Evolutionary conservation across 2,113 vertebrate genomes (phyloP).

Genomic region (Grammomys surdaster): DNA sequence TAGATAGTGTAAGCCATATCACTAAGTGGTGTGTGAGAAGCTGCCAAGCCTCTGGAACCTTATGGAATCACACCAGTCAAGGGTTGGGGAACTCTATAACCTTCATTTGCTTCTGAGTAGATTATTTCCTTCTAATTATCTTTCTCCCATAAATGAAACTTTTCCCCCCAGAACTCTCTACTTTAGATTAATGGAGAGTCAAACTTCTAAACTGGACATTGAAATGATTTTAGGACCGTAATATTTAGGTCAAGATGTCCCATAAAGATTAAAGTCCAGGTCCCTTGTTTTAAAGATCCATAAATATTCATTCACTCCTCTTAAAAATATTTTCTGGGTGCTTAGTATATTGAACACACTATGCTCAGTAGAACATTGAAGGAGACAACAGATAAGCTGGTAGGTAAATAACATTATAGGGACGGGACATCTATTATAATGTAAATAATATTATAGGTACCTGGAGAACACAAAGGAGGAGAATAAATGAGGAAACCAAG

Average conservation of each 20-base stretch:
- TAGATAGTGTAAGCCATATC: background rate
- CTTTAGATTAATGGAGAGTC: constrained; percentile 34
- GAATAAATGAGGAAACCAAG: background rate
- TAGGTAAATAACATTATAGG: background rate
- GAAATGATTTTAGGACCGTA: constrained; percentile 26
- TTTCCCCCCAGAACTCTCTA: background rate
- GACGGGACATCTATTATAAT: too few relatives aligned
- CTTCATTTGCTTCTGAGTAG: constrained; percentile 47
- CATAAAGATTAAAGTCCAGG: constrained; percentile 29
- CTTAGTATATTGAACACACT: background rate
- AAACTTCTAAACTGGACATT: constrained; percentile 46
- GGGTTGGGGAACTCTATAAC: background rate
- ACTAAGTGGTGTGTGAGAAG: background rate
- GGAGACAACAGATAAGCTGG: constrained; percentile 2
- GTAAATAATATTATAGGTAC: too few relatives aligned
- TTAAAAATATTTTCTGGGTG: constrained; percentile 36
- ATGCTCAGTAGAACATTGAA: background rate
- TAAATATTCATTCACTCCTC: constrained; percentile 24
- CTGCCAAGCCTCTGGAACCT: background rate
- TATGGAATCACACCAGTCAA: constrained; percentile 5
- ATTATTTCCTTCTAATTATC: constrained; percentile 39
- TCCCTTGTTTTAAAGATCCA: constrained; percentile 22
- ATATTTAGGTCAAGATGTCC: background rate
- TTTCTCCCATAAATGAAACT: background rate
- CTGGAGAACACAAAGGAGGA: background rate